These are phyloP conservation scores for Centruroides vittatus DNA, from an alignment of 1,140 invertebrate genomes.

Conservation along the genomic window DNA sequence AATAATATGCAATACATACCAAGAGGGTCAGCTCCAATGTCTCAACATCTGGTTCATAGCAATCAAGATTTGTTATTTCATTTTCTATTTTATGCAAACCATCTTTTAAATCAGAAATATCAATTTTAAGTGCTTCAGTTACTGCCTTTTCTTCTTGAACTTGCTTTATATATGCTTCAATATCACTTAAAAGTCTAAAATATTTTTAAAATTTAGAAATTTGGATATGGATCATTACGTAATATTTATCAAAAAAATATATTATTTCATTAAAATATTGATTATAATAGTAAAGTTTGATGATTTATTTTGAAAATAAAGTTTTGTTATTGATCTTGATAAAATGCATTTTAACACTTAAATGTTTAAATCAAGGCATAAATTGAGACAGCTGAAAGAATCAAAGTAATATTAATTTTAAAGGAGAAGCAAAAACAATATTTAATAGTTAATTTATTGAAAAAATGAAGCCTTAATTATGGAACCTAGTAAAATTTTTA, in stretches of 20 bases:
- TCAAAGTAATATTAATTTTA: too few relatives aligned
- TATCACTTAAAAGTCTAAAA: constrained; percentile 11
- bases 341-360: too few relatives aligned
- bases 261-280: not conserved
- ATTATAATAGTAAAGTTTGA: too few relatives aligned
- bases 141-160: constrained; percentile 40
- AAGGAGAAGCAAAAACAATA: too few relatives aligned
- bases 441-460: too few relatives aligned
- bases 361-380: too few relatives aligned
- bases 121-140: constrained; percentile 36
- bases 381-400: too few relatives aligned
- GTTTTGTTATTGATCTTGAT: too few relatives aligned
- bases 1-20: not conserved
- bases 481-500: too few relatives aligned
- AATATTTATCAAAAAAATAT: not conserved
- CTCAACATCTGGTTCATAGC: constrained; percentile 10
- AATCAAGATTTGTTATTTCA: constrained; percentile 10
- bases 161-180: constrained; percentile 14
- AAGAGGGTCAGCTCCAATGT: constrained; percentile 6
- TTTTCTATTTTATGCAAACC: constrained; percentile 9
- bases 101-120: constrained; percentile 39
- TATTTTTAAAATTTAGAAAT: not conserved
- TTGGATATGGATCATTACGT: not conserved
- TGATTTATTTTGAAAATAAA: too few relatives aligned
- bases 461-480: too few relatives aligned